Conservation (phyloP, 2,888 invertebrate genomes). For the Dasypolia templi region DNA sequence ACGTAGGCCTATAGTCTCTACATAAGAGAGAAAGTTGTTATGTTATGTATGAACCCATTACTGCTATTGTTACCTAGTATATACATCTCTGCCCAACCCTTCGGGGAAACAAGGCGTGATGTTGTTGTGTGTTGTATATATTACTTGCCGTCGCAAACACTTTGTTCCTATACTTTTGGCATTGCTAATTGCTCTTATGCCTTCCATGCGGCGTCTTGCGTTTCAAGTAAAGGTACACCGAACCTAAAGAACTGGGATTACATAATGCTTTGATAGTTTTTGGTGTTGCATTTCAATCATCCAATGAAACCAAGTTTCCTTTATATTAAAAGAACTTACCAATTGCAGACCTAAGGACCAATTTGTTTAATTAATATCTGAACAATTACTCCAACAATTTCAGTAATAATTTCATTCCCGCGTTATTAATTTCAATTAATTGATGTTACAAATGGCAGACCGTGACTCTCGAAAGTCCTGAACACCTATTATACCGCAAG, state of each 20-base stretch:
- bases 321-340: background rate
- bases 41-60: background rate
- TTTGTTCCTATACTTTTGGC: background rate
- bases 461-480: constrained; percentile 15
- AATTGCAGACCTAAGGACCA: background rate
- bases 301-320: background rate
- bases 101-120: too few relatives aligned
- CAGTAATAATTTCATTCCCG: constrained; percentile 35
- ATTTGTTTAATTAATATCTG: constrained; percentile 4
- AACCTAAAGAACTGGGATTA: background rate
- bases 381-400: constrained; percentile 16
- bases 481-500: constrained; percentile 28
- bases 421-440: constrained; percentile 50
- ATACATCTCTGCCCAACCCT: too few relatives aligned
- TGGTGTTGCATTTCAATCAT: background rate
- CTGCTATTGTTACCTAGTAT: background rate
- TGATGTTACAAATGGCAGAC: constrained; percentile 33
- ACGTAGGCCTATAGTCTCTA: background rate
- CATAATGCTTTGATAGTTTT: background rate
- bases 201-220: background rate
- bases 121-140: too few relatives aligned
- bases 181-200: background rate
- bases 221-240: background rate
- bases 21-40: background rate
- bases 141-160: background rate